Base-by-base conservation (phyloP, 35 echinoderm and acorn worm genomes). In the Holothuria glaberrima region DNA sequence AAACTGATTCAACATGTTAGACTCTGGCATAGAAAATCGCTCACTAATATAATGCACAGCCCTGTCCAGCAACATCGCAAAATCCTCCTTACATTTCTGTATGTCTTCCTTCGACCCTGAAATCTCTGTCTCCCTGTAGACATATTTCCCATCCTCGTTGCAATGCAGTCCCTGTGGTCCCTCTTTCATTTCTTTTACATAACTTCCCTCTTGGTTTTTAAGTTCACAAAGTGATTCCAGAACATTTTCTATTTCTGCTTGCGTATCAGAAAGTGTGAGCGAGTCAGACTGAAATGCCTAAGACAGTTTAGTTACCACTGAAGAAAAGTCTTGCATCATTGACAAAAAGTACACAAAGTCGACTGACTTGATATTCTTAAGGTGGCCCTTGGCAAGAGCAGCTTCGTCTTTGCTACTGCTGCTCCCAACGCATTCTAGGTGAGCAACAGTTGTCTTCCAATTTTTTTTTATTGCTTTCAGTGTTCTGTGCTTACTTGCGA, bases 401-500 rank as follows among this genome's bases (percentile, higher is more conserved):
- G 58, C 58, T 59, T 59, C 58, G 12, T 59, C 58, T 21, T 59
- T 59, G 58, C 58, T 59, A 59, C 58, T 59, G 58, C 58, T 59
- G 58, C 58, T 59, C 12, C 58, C 58, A 59, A 59, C 21, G 58
- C 21, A 21, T 59, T 59, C 58, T 59, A 59, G 58, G 21, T 59
- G 58, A 59, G 58, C 58, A 59, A 59, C 58, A 59, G 58, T 59
- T 59, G 58, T 21, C 58, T 59, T 21, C 58, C 58, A 59, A 21
- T 72, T 72, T 22, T 72, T 72, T 29, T 22, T 52, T 7, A 80
- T 52, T 80, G 75, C 44, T 52, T 80, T 52, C 45, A 80, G 16
- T 80, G 75, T 52, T 52, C 75, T 80, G 45, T 35, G 32, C 27
- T 80, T 80, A 80, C 75, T 80, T 45, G 75, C 75, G 45, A 80